A percentile compares a stretch with the other conserved stretches of the same genome.
These are phyloP conservation scores for Alethe castanea DNA, from an alignment of 2,113 vertebrate species.

Conservation along the genomic window DNA sequence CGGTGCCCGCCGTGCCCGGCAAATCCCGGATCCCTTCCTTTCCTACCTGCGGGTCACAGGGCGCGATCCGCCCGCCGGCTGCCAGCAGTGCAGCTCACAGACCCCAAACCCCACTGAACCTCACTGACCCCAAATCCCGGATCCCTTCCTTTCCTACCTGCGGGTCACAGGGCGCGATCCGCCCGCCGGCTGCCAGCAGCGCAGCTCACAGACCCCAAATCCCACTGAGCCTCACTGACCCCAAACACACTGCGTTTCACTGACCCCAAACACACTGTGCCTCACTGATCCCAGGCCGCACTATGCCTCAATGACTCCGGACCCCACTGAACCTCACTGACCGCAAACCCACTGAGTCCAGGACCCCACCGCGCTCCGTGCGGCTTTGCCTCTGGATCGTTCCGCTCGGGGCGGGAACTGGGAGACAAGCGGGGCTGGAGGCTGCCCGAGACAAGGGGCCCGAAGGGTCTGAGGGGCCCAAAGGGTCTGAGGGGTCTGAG, in stretches of 20 bases:
- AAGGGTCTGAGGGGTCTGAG: too few species aligned
- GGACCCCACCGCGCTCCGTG: neutral
- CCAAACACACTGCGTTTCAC: accelerated
- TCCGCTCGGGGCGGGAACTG: too few species aligned
- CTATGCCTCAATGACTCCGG: accelerated
- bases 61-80: neutral
- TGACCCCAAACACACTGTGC: accelerated
- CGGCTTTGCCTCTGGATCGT: neutral
- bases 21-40: neutral
- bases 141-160: too few species aligned
- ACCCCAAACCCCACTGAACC: too few species aligned
- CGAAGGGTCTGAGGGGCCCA: too few species aligned
- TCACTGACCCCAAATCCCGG: too few species aligned
- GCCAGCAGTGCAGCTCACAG: neutral
- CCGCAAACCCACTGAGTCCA: too few species aligned
- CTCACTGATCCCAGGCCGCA: accelerated
- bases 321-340: too few species aligned
- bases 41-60: neutral
- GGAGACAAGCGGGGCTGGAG: too few species aligned
- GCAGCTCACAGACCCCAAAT: too few species aligned
- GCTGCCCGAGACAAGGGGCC: neutral
- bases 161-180: too few species aligned
- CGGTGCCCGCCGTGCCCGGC: accelerated
- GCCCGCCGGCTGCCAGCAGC: too few species aligned
- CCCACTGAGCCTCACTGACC: accelerated